Evolutionary conservation across 2,888 invertebrate genomes (phyloP), one percentile per base, ranked within the genome.

Genomic region (Apocheima hispidaria): DNA sequence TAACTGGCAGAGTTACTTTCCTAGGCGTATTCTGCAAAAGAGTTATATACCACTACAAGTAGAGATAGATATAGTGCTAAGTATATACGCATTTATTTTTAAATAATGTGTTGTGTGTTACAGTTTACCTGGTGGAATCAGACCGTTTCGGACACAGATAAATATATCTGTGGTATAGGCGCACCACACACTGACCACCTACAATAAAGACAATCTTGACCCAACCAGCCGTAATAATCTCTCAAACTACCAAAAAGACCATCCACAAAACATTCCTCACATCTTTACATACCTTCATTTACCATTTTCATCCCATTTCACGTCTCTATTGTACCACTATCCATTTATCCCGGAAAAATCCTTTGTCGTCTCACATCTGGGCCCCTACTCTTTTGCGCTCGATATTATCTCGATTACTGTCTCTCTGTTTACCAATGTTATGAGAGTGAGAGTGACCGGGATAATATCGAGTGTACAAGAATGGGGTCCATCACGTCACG

Each of bases 281-380:
- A 20, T 49, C 14, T 21, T 21, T 12, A 30, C n/a, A 18, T 40
- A 0, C 30, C 38, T n/a, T 28, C 21, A 48, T 30, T 40, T 54
- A 26, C 35, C n/a, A 46, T 33, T 30, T 46, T 49, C 21, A 21
- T 49, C 9, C 23, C 14, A 23, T 49, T 35, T 21, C 20, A 35
- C 35, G 18, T 35, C 35, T 18, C 48, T 48, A 28, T 48, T 30
- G 20, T 48, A 5, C 46, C 30, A 18, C 46, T 48, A 35, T 49
- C 14, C 35, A 21, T 35, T n/a, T 49, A 21, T 49, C 6, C 16
- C 21, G 33, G 14, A 49, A 30, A 30, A 35, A 36, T 35, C 35
- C 33, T 49, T 35, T 49, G 35, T 21, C 21, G 14, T 36, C 20
- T 14, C 21, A n/a, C 10, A 21, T 48, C 9, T 26, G 16, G 2